phyloP scores from a whole-genome alignment of 2,113 vertebrate species.

The Setophaga coronata region DNA sequence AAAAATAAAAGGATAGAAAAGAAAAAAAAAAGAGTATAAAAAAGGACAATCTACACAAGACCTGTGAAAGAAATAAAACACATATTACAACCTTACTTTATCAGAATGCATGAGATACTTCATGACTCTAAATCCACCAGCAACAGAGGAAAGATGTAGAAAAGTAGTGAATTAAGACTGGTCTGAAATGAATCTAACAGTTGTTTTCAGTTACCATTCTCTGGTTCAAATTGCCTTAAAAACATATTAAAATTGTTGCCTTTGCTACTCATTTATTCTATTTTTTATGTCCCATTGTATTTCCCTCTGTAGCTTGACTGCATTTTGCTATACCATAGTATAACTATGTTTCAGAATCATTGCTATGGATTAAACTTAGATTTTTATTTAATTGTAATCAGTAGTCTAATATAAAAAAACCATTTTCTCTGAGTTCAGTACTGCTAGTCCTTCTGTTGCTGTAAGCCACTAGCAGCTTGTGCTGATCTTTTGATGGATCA shows the following conservation, averaged over 20 bases:
- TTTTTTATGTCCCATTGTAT: not conserved
- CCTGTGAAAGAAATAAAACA: not conserved
- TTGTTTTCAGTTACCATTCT: not conserved
- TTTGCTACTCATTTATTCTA: not conserved
- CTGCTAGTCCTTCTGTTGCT: not conserved
- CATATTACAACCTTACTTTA: not conserved
- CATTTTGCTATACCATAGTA: not conserved
- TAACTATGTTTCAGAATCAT: not conserved
- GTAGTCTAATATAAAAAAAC: not conserved
- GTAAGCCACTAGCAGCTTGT: not conserved
- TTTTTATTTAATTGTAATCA: not conserved
- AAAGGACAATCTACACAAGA: not conserved
- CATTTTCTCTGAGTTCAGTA: not conserved
- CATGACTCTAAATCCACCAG: not conserved
- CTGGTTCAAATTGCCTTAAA: not conserved
- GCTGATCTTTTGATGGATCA: not conserved
- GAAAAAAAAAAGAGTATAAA: fast-evolving
- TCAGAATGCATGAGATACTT: not conserved
- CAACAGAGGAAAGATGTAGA: not conserved
- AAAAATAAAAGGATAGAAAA: fast-evolving
- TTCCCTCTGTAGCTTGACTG: not conserved
- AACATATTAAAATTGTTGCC: not conserved
- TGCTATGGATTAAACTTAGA: not conserved
- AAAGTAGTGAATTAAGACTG: not conserved
- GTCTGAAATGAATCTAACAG: not conserved